Evolutionary conservation across 1,140 invertebrate species (phyloP).

Genomic region (Zaprionus kolodkinae): DNA sequence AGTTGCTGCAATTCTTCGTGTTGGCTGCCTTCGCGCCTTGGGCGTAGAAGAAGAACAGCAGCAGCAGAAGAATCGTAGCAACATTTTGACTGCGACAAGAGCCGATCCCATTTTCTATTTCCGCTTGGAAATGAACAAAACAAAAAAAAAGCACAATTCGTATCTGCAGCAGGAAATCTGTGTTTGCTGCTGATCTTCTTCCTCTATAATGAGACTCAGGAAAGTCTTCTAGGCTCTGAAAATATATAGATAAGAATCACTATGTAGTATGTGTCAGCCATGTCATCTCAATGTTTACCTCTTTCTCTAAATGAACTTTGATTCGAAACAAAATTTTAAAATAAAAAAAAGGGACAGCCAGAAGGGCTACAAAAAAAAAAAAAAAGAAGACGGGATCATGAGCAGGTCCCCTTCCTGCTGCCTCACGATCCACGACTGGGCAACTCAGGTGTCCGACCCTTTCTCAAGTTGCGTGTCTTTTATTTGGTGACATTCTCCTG

Average conservation of each 20-base stretch:
- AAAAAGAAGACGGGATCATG: conserved; percentile 22
- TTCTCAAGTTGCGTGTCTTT: conserved; percentile 60
- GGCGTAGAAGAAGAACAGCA: conserved; percentile 32
- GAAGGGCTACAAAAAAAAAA: conserved; percentile 53
- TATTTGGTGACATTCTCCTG: conserved; percentile 75
- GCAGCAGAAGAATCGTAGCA: conserved; percentile 37
- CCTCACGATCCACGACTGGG: background rate
- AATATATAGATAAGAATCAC: background rate
- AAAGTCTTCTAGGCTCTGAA: background rate
- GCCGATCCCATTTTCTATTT: conserved; percentile 78
- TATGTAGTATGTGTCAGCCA: background rate
- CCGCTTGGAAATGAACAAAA: conserved; percentile 42
- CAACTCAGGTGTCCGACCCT: conserved; percentile 1
- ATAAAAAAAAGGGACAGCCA: conserved; percentile 56
- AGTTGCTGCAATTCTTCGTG: conserved; percentile 34
- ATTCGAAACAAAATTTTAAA: conserved; percentile 64
- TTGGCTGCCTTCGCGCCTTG: conserved; percentile 41
- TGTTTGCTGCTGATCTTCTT: conserved; percentile 12
- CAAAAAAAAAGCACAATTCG: conserved; percentile 23
- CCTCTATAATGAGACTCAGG: conserved; percentile 16
- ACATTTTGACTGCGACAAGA: conserved; percentile 35
- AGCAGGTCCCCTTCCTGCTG: no score
- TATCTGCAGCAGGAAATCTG: conserved; percentile 61
- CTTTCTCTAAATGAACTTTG: conserved; percentile 41
- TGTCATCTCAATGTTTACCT: background rate